These are phyloP conservation scores for Conistra vaccinii DNA, from an alignment of 2,888 invertebrate genomes.

Conservation along the genomic window DNA sequence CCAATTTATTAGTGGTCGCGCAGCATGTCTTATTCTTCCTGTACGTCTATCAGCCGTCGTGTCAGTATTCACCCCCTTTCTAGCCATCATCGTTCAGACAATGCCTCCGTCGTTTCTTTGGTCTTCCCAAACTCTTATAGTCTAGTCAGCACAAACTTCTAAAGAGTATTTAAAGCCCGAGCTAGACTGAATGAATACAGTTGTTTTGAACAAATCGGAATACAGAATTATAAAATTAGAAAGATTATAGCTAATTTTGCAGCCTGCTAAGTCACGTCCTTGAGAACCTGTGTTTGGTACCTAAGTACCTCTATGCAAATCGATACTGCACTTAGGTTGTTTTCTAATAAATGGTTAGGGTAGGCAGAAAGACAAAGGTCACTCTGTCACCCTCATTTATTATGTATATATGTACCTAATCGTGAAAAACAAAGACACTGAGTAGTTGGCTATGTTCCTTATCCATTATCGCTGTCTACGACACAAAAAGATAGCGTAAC, in stretches of 20 bases:
- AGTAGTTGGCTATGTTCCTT: neutral
- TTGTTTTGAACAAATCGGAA: neutral
- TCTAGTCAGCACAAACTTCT: neutral
- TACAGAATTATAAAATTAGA: neutral
- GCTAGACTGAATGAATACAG: neutral
- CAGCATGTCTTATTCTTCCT: neutral
- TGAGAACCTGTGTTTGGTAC: neutral
- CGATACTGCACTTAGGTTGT: neutral
- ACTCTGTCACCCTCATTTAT: neutral
- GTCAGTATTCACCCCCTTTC: no score
- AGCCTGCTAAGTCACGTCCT: neutral
- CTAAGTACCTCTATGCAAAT: neutral
- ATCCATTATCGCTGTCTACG: conserved; percentile 7
- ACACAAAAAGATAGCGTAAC: conserved; percentile 22
- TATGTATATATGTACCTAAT: neutral
- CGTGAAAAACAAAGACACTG: conserved; percentile 13
- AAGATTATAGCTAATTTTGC: neutral
- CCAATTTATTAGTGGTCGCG: neutral
- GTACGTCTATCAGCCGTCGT: neutral
- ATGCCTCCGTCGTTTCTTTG: neutral
- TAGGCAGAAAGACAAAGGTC: neutral
- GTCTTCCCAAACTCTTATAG: neutral
- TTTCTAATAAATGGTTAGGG: neutral
- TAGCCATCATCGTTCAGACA: neutral
- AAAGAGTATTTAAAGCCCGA: neutral